Base-by-base conservation (phyloP, 2,113 vertebrate species). In the Hyperopisus bebe region DNA sequence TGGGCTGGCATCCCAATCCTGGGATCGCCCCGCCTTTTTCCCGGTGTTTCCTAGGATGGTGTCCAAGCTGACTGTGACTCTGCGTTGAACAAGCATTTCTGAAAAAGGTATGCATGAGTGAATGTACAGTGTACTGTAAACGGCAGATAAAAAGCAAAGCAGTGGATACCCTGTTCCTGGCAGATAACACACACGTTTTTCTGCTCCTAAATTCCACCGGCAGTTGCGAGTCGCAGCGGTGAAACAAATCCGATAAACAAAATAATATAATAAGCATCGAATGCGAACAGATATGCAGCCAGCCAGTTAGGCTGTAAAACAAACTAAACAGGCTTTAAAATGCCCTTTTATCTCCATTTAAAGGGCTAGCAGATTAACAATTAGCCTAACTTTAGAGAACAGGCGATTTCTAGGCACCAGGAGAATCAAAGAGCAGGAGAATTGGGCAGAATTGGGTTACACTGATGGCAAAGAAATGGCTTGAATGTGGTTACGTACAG, bases 321-420 rank as follows among this genome's bases (percentile, higher is more conserved):
- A 91, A 91, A 93, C 93, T 87, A 91, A 90, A 90, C 92, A 91
- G 93, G 94, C 93, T 95, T 95, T 92, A 94, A 94, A 93, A 93
- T 92, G 58, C 90, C n/a, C 47, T 51, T 50, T 86, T 50, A 84
- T 84, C 42, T 84, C 82, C 1, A 10, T 8, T 10, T 86, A 9
- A 27, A 86, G 91, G 91, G 89, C 88, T 91, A 31, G 13, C 31
- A 87, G 89, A 77, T 70, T 8, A 88, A 92, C 92, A 92, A 90
- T 92, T 86, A 93, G 94, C 94, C 91, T 93, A 92, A 90, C 91
- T 92, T 94, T 90, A 85, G 90, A 74, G 42, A 66, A 77, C 53
- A 70, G 83, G 83, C 42, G 27, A 86, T 50, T 86, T 50, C 83
- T 70, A 86, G 53, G 89, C 82, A 47, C 42, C 55, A 48, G n/a